Evolutionary conservation across 2,113 vertebrate genomes (phyloP), one percentile per base, ranked within the genome.

Genomic region (Sakesphorus luctuosus): DNA sequence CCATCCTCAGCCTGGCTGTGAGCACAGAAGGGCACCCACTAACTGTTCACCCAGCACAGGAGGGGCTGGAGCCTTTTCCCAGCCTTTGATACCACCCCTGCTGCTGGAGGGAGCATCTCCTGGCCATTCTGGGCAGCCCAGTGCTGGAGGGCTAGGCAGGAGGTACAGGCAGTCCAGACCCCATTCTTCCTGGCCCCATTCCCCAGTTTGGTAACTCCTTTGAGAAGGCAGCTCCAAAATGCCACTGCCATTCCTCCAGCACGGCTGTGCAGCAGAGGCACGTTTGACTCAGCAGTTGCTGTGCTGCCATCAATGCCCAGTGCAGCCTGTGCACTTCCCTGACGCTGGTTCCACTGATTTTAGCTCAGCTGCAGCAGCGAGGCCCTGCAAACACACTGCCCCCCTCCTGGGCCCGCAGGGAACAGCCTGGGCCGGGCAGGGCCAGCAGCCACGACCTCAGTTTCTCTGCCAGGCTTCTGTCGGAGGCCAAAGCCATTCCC

Each of bases 201-300:
- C 31, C 5, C 1, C 6, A 4, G 3, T 1, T 1, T 0, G 3
- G 66, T 6, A 5, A 17, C 2, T 13, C 14, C 46, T 21, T 16
- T 25, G 18, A 38, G 29, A 53, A 25, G 1, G 24, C 36, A 65
- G 46, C 31, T 35, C 55, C 6, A 4, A 23, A 69, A 35, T 7
- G 24, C 43, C 26, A 9, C 14, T 13, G 2, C 11, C 9, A 1
- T 43, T 58, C 36, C 53, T 47, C 6, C 50, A 9, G 46, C 33
- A 14, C 1, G 1, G 73, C 58, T 43, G 38, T 8, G 36, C 23
- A 44, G 26, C 17, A 9, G 13, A 25, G 35, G 18, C 33, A 8
- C 29, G 2, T 20, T 46, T 15, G 58, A 43, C 29, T 28, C 49
- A 26, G 63, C 63, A 50, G 67, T 1, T 76, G 58, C 76, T 75